Evolutionary conservation across 30 jellyfish, hydroid and myxozoan genomes (phyloP), one percentile per base, ranked within the genome.

Genomic region (Phacellophora camtschatica): DNA sequence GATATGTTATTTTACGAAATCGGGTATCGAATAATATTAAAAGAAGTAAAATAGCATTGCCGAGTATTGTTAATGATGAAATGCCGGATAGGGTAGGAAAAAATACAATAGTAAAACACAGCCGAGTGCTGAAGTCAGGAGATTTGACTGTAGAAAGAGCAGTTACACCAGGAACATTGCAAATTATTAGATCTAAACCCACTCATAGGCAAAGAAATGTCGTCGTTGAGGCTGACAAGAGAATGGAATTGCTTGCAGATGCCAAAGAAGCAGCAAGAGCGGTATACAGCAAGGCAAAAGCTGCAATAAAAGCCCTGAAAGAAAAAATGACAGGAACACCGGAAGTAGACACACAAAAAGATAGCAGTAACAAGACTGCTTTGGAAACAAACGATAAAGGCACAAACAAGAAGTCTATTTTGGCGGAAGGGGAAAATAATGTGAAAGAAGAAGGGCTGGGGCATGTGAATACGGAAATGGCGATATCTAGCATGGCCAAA

Each of bases 81-180:
- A 81, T 67, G 18, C 24, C 57, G 3, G 86, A 68, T 27, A 64
- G 56, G 45, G 61, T 80, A 0, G 91, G 66, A 1, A 80, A 80
- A 22, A 84, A 80, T 35, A 67, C 31, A 15, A 80, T 80, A 5
- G 84, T 68, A 25, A 49, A 63, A 24, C 91, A 64, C 22, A 71
- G 66, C 12, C 39, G 22, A 46, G 74, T 23, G 34, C 43, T 48
- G 11, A 46, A 46, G 1, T 30, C 65, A 16, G 91, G 81, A 24
- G 24, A 22, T 20, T 19, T 54, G 16, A 36, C 51, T 28, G 77
- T 70, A 2, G 67, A 65, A 37, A 31, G 77, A 41, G 81, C 79
- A 51, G 61, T 56, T 65, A 80, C 91, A n/a, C 91, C 94, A 8
- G 86, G 94, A 4, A 82, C 89, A 30, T 23, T 56, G 66, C 87